Percentiles rank a stretch among this genome's conserved stretches.
These are phyloP conservation scores for Gobio occitaniae DNA, from an alignment of 2,797 vertebrate genomes.

Conservation along the genomic window DNA sequence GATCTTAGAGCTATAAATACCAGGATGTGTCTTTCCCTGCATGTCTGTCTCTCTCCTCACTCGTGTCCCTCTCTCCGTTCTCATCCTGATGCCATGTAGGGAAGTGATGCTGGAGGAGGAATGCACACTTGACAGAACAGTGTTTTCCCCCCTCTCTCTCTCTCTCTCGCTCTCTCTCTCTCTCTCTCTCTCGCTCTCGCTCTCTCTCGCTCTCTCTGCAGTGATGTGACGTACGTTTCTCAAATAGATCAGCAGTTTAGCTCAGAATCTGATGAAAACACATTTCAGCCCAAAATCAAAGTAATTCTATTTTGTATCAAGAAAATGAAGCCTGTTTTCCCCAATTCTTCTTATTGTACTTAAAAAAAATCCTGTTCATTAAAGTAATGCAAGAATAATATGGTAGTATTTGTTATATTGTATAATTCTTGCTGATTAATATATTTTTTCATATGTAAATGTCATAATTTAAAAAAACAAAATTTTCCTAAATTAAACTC, in stretches of 20 bases:
- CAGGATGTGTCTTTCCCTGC: constrained; percentile 44
- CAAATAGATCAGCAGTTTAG: not conserved
- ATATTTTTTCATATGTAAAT: not conserved
- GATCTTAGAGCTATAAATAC: constrained; percentile 58
- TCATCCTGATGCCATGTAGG: constrained; percentile 76
- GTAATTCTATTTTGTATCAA: not conserved
- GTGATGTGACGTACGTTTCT: not conserved
- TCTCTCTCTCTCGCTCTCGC: not conserved
- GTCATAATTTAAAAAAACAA: not conserved
- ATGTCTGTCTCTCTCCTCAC: constrained; percentile 4
- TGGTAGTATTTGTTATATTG: not conserved
- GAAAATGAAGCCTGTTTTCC: not conserved
- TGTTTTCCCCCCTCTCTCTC: constrained; percentile 10
- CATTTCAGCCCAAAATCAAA: not conserved
- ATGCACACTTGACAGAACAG: constrained; percentile 63
- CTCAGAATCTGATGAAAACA: not conserved
- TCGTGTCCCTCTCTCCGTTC: not conserved
- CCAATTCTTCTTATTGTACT: not conserved
- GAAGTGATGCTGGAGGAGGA: constrained; percentile 74
- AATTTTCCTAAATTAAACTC: too few species aligned
- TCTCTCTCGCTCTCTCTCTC: not conserved
- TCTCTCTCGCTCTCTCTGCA: not conserved
- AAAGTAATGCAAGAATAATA: not conserved
- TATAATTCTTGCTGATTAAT: not conserved
- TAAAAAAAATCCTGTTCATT: not conserved